phyloP scores from a whole-genome alignment of 2,888 invertebrate genomes.

The Leptopilina myrica region DNA sequence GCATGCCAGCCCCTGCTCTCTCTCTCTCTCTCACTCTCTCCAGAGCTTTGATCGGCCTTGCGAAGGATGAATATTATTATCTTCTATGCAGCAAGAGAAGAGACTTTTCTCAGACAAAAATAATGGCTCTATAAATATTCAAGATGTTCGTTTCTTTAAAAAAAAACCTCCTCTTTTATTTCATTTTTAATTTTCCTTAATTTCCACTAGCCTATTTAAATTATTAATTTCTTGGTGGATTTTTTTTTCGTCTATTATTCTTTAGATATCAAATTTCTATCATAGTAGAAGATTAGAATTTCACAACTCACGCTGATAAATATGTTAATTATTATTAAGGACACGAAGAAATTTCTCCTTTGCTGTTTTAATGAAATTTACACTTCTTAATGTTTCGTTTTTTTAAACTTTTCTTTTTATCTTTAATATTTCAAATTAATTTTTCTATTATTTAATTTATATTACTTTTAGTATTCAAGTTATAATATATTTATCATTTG shows the following conservation, averaged over 20 bases:
- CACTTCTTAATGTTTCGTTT: too few species aligned
- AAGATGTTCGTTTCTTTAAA: slow-evolving; percentile 3
- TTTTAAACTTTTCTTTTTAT: too few species aligned
- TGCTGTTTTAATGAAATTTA: too few species aligned
- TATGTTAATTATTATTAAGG: too few species aligned
- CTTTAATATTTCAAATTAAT: too few species aligned
- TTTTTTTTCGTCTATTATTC: background rate
- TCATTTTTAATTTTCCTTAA: background rate
- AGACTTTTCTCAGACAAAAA: slow-evolving; percentile 12
- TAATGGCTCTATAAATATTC: slow-evolving; percentile 13
- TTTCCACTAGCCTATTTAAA: background rate
- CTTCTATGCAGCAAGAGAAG: slow-evolving; percentile 10
- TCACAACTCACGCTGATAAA: too few species aligned
- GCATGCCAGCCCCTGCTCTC: background rate
- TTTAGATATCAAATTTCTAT: too few species aligned
- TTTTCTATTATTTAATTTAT: too few species aligned
- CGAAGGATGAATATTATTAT: slow-evolving; percentile 17
- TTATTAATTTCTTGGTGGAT: background rate
- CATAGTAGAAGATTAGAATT: too few species aligned
- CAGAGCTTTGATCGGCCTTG: slow-evolving; percentile 19
- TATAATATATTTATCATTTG: too few species aligned
- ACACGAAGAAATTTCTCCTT: too few species aligned
- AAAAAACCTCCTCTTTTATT: background rate
- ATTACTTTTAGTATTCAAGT: too few species aligned
- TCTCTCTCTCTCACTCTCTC: background rate